A percentile compares a stretch with the other conserved stretches of the same genome.
These are phyloP conservation scores for Ormyrus rosae DNA, from an alignment of 2,888 invertebrate genomes.

Conservation along the genomic window DNA sequence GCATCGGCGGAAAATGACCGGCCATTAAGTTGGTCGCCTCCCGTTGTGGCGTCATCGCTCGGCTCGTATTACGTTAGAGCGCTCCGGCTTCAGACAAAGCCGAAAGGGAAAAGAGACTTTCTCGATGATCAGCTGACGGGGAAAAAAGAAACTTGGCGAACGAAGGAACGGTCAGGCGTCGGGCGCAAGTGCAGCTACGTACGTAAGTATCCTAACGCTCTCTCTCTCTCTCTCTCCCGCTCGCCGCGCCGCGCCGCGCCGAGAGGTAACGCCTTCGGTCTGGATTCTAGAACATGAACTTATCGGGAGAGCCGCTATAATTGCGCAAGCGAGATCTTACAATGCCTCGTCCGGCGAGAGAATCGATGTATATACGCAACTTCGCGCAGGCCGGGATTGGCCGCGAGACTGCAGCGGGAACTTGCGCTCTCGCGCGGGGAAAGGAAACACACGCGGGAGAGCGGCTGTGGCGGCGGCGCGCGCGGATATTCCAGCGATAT, in stretches of 20 bases:
- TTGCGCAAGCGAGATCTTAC: slow-evolving; percentile 69
- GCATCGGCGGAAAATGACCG: too few species aligned
- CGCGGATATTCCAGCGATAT: slow-evolving; percentile 12
- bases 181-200: neutral
- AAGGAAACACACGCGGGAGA: slow-evolving; percentile 38
- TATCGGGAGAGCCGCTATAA: slow-evolving; percentile 70
- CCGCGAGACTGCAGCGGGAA: neutral
- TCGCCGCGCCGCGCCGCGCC: neutral
- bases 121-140: slow-evolving; percentile 26
- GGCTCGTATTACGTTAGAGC: neutral
- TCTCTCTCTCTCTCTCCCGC: neutral
- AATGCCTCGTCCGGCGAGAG: slow-evolving; percentile 62
- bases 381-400: slow-evolving; percentile 33
- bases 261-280: slow-evolving; percentile 69
- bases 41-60: neutral
- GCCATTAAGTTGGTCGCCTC: neutral
- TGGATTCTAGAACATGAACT: slow-evolving; percentile 73
- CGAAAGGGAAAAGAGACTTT: slow-evolving; percentile 15
- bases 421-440: slow-evolving; percentile 17
- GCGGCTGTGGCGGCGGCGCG: neutral
- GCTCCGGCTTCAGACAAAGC: neutral
- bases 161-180: neutral
- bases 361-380: slow-evolving; percentile 33
- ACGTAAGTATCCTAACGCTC: too few species aligned
- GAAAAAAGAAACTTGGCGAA: neutral